Percentiles rank a stretch among this genome's conserved stretches.
Conservation (phyloP, 2,888 invertebrate species). For the Drosophila aldrichi region DNA sequence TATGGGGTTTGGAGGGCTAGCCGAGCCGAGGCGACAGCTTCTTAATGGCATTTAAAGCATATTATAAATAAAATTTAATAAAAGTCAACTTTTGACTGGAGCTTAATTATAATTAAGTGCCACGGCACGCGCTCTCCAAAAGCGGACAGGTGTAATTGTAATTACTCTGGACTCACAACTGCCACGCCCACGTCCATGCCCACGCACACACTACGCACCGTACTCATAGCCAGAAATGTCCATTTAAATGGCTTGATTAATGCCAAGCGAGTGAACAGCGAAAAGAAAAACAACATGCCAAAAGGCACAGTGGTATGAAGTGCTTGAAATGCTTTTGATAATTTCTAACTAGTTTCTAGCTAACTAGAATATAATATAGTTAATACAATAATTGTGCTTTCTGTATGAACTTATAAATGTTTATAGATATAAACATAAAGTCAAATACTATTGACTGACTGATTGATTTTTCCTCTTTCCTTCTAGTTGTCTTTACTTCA, state of each 20-base stretch:
- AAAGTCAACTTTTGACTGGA: constrained; percentile 75
- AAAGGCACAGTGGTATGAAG: constrained; percentile 46
- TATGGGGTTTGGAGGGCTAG: constrained; percentile 27
- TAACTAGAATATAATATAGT: no score
- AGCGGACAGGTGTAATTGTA: constrained; percentile 77
- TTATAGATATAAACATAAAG: no score
- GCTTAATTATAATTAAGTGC: constrained; percentile 78
- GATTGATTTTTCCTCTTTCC: no score
- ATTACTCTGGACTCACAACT: constrained; percentile 57
- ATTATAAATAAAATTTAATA: constrained; percentile 76
- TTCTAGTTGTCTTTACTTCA: no score
- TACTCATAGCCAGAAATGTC: constrained; percentile 68
- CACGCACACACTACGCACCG: constrained; percentile 19
- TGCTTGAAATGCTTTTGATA: background rate
- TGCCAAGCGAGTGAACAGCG: constrained; percentile 48
- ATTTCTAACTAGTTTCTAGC: no score
- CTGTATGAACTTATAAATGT: no score
- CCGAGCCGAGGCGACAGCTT: constrained; percentile 36
- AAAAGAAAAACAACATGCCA: constrained; percentile 31
- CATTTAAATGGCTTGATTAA: constrained; percentile 81
- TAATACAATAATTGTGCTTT: no score
- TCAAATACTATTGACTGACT: no score
- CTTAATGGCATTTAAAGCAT: constrained; percentile 71
- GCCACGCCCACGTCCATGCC: background rate
- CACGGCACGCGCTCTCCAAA: constrained; percentile 61